Evolutionary conservation across 2,888 invertebrate genomes (phyloP).

Genomic region (Hydropsyche betteni): DNA sequence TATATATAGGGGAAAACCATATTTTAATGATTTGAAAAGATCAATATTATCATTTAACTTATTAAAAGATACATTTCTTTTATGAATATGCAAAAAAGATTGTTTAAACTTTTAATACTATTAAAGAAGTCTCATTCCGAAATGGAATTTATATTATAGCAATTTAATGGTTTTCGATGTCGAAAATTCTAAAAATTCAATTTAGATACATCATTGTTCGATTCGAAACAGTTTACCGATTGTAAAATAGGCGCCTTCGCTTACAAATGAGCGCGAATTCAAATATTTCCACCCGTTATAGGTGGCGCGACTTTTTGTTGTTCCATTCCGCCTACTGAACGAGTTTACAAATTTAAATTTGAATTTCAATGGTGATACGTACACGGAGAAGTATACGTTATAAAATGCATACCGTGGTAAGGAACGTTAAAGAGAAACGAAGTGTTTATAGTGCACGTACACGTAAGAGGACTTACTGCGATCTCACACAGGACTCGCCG

Average conservation of each 20-base stretch:
- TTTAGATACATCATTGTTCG: conserved; percentile 1
- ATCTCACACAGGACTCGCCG: conserved; percentile 32
- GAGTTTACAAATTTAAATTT: conserved; percentile 48
- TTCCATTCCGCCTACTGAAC: conserved; percentile 23
- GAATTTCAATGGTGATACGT: conserved; percentile 43
- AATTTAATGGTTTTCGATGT: no score
- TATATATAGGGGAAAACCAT: no score
- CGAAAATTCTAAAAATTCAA: no score
- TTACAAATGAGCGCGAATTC: conserved; percentile 14
- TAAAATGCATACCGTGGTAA: conserved; percentile 22
- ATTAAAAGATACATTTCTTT: no score
- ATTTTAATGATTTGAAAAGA: no score
- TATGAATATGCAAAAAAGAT: no score
- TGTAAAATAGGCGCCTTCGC: conserved; percentile 1
- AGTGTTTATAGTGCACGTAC: conserved; percentile 40
- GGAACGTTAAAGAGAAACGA: conserved; percentile 43
- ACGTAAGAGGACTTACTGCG: conserved; percentile 30
- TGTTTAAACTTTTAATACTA: no score
- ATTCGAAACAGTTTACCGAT: not conserved
- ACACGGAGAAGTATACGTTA: no score
- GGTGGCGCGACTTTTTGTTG: not conserved
- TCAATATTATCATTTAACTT: no score
- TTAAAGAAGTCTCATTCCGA: no score
- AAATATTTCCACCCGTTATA: not conserved
- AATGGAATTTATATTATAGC: no score